Evolutionary conservation across 2,797 vertebrate genomes (phyloP).

Genomic region (Euphonia xanthogaster): DNA sequence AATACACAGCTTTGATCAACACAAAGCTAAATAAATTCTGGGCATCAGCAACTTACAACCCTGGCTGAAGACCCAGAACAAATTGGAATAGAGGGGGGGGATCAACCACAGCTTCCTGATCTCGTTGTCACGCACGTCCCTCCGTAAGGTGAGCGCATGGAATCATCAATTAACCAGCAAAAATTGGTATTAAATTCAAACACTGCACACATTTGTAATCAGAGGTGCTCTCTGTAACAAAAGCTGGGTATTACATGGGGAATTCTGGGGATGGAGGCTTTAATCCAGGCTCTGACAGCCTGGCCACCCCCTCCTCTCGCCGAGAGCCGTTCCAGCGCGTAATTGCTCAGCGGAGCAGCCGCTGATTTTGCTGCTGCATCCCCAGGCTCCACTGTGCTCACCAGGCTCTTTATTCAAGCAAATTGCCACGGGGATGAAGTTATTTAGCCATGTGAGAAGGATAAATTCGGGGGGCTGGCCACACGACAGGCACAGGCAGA

Average conservation of each 20-base stretch:
- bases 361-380: background rate
- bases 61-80: background rate
- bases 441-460: slow-evolving; percentile 18
- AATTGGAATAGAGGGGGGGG: rapidly evolving
- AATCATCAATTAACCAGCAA: rapidly evolving
- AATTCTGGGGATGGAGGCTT: background rate
- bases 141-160: rapidly evolving
- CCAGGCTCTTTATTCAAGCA: slow-evolving; percentile 30
- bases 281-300: background rate
- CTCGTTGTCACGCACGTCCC: background rate
- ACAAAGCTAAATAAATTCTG: background rate
- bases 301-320: background rate
- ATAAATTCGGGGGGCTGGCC: slow-evolving; percentile 2
- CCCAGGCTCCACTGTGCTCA: background rate
- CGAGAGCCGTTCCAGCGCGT: background rate
- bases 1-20: background rate
- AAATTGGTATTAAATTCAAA: background rate
- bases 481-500: background rate
- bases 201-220: background rate
- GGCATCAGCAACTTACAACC: background rate
- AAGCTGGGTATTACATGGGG: background rate
- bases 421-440: slow-evolving; percentile 36
- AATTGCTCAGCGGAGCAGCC: slow-evolving; percentile 21
- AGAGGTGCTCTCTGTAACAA: background rate
- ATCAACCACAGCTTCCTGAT: background rate